Conservation (phyloP, 1,140 invertebrate genomes). For the Lasioglossum albipes region DNA sequence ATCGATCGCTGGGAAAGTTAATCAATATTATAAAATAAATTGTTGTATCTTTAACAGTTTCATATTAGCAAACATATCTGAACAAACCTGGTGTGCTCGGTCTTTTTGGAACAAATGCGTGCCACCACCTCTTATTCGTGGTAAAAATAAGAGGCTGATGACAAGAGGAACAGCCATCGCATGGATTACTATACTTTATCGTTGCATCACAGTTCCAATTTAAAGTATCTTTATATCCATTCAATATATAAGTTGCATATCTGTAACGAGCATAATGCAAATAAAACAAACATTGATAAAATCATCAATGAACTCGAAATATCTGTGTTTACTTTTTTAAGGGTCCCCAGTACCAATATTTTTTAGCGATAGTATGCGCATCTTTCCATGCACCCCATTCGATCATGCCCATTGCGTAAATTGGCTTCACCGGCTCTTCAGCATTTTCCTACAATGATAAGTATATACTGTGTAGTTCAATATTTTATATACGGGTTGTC, state of each 20-base stretch:
- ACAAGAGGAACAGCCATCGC: constrained; percentile 91
- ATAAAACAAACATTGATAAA: neutral
- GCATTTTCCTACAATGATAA: constrained; percentile 69
- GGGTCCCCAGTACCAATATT: constrained; percentile 93
- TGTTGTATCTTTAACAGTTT: neutral
- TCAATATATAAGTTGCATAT: constrained; percentile 78
- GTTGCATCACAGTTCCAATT: constrained; percentile 85
- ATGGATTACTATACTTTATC: constrained; percentile 88
- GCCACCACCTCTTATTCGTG: constrained; percentile 78
- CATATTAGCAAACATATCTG: neutral
- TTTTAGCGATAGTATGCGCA: constrained; percentile 85
- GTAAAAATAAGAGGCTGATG: constrained; percentile 69
- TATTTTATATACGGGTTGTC: neutral
- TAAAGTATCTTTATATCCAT: constrained; percentile 85
- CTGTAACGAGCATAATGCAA: constrained; percentile 56
- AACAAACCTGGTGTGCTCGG: constrained; percentile 41
- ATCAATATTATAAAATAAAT: neutral
- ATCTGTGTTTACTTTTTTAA: constrained; percentile 81
- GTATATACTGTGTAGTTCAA: neutral
- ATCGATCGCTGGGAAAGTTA: constrained; percentile 70
- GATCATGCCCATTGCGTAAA: constrained; percentile 89
- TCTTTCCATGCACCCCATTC: constrained; percentile 93
- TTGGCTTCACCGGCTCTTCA: constrained; percentile 83
- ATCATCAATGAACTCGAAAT: neutral
- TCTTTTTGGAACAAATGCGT: constrained; percentile 77